Evolutionary conservation across 2,113 vertebrate species (phyloP), one percentile per base, ranked within the genome.

Genomic region (Cricetomys ansorgei): DNA sequence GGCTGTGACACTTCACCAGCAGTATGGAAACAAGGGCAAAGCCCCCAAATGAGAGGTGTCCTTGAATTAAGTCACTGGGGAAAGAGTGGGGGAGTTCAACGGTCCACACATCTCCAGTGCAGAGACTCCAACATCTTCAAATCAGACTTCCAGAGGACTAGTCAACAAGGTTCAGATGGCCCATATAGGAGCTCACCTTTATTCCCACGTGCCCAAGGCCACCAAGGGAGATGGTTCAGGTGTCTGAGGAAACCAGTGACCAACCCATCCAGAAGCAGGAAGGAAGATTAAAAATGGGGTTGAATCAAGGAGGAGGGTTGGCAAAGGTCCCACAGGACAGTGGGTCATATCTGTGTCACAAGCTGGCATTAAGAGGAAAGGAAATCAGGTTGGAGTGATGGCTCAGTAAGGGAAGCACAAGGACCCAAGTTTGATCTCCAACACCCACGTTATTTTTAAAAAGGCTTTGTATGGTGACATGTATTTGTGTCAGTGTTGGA

Each of bases 1-100:
- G 75, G 62, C 81, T 95, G 92, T 95, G 96, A 97, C 92, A 96
- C 94, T 97, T 96, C 92, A 87, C 50, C 53, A 96, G 83, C 65
- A 59, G 16, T 13, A 31, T 83, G 92, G 75, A 97, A 96, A 97
- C 64, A 95, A 77, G 40, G 6, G 64, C 57, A 83, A 95, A 93
- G 75, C 57, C 94, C 85, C 75, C 64, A 27, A 69, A 77, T 50
- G 59, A 93, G 85, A 94, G 88, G 91, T 1, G 55, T 10, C 79
- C 91, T 80, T 34, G 67, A 91, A 48, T 88, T 90, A 72, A 43
- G 67, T 43, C 65, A 45, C 8, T 1, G 4, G n/a, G 69, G 62
- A 59, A 94, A 57, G 13, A 15, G 4, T 40, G 3, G 34, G 37
- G 57, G n/a, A 29, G 31, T 9, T 16, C 19, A 43, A 57, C 4